phyloP scores from a whole-genome alignment of 1,140 invertebrate species.

The Dendrolimus punctatus region DNA sequence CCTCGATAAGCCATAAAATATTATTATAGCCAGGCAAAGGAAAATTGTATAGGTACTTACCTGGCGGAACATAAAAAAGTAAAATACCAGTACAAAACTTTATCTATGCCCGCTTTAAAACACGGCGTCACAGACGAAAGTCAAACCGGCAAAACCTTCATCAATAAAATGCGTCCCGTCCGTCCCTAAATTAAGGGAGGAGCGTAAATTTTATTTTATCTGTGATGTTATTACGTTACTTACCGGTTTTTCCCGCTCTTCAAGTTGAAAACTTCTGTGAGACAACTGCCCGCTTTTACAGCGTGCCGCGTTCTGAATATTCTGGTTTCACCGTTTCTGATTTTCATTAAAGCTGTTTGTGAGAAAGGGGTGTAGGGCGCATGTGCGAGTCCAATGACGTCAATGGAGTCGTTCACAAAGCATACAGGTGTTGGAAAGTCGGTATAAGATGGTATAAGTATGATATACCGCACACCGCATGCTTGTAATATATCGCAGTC shows the following conservation, averaged over 20 bases:
- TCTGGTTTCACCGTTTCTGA: conserved; percentile 9
- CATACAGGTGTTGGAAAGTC: conserved; percentile 39
- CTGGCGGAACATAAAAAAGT: too few relatives aligned
- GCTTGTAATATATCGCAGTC: background rate
- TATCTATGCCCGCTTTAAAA: too few relatives aligned
- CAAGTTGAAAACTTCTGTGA: conserved; percentile 14
- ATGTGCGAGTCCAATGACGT: conserved; percentile 50
- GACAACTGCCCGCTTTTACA: conserved; percentile 25
- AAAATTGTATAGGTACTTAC: too few relatives aligned
- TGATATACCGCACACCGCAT: conserved; percentile 33
- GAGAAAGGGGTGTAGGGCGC: conserved; percentile 28
- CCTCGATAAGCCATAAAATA: too few relatives aligned
- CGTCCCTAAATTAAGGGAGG: background rate
- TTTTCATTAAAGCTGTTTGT: conserved; percentile 6
- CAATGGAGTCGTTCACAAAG: conserved; percentile 60
- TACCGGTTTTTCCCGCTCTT: conserved; percentile 45
- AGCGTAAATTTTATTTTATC: conserved; percentile 7
- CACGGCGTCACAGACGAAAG: too few relatives aligned
- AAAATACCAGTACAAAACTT: too few relatives aligned
- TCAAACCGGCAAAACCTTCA: too few relatives aligned
- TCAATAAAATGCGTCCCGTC: too few relatives aligned
- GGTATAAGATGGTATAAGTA: conserved; percentile 9
- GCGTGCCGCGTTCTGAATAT: conserved; percentile 36
- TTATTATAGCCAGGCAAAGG: too few relatives aligned
- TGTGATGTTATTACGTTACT: conserved; percentile 23